Evolutionary conservation across 2,113 vertebrate genomes (phyloP), one percentile per base, ranked within the genome.

Genomic region (Oryzias celebensis): DNA sequence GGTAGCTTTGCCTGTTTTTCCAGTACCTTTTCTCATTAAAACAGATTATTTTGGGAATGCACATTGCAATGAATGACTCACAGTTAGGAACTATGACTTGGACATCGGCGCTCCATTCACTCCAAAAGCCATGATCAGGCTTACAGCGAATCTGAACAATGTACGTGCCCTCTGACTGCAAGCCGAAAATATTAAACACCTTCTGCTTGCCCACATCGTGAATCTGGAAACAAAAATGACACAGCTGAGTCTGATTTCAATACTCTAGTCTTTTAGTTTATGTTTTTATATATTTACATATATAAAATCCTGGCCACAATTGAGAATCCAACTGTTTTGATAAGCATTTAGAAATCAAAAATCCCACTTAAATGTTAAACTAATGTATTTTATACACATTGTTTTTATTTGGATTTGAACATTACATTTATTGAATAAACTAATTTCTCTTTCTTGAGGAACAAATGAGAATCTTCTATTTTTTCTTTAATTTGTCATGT

Each of bases 81-180:
- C 93, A 91, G 43, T 87, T 75, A 2, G 91, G 92, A 43, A 92
- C 87, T 58, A 77, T 75, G 55, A 89, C 5, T 45, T 84, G 67
- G 48, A 74, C 69, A 2, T 88, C 49, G 5, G 75, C 20, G 51
- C 90, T 92, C 93, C 93, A 94, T 70, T 93, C 90, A 43, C 93
- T 93, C 92, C 92, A 94, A 42, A 89, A 91, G 16, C 92, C 92
- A 4, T 91, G 85, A 88, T 96, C 94, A 0, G 95, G 93, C 67
- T 92, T 98, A 74, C 95, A 97, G 67, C 93, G 96, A 75, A 96
- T 93, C 77, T 97, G 92, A 20, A 95, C 84, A 20, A 93, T 54
- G 42, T 98, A 97, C 45, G 82, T 90, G 47, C 92, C 90, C 57
- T 93, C 93, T 4, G 94, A 93, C 68, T 89, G 87, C 77, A 95